Conservation (phyloP, 2,797 vertebrate species). For the Xenopus petersii region DNA sequence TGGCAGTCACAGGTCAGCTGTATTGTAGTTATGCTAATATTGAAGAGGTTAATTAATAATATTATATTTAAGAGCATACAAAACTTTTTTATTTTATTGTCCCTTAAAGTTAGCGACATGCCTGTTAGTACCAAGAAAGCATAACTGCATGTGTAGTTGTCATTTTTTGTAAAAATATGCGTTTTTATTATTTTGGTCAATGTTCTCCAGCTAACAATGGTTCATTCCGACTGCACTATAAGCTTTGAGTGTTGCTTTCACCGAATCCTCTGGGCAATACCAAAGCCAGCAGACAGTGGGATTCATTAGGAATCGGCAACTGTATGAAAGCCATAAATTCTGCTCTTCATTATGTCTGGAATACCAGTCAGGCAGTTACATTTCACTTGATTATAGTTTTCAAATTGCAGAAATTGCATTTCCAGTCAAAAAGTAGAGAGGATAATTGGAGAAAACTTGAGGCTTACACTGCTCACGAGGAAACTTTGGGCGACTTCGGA, state of each 20-base stretch:
- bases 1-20: too few relatives aligned
- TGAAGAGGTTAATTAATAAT: too few relatives aligned
- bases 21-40: too few relatives aligned
- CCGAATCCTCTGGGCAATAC: constrained; percentile 23
- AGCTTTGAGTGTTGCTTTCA: constrained; percentile 14
- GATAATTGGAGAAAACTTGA: constrained; percentile 10
- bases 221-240: not conserved
- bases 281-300: constrained; percentile 21
- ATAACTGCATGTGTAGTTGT: not conserved
- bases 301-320: not conserved
- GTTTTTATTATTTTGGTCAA: constrained; percentile 12
- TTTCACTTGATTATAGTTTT: constrained; percentile 21
- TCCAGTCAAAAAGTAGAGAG: not conserved
- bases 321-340: constrained; percentile 36
- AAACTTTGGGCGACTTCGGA: too few relatives aligned
- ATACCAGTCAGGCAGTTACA: constrained; percentile 12
- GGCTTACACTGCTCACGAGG: not conserved
- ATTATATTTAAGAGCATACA: too few relatives aligned
- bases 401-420: constrained; percentile 4
- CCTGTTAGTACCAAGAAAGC: not conserved
- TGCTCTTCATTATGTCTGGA: constrained; percentile 22
- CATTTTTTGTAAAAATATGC: constrained; percentile 4
- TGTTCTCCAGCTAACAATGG: constrained; percentile 10
- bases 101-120: not conserved
- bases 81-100: too few relatives aligned